phyloP scores from a whole-genome alignment of 2,888 invertebrate genomes.

The Limenitis camilla region DNA sequence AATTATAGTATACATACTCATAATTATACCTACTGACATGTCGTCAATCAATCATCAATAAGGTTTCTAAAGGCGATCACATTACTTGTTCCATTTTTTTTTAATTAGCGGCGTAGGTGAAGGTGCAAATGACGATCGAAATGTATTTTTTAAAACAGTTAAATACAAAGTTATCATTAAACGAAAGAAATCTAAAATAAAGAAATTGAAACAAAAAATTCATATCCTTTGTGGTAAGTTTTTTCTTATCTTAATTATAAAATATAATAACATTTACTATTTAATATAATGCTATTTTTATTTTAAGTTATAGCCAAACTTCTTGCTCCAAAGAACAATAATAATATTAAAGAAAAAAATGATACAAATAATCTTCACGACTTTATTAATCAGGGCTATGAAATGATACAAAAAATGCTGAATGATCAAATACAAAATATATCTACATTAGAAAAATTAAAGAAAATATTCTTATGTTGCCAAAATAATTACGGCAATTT shows the following conservation, averaged over 20 bases:
- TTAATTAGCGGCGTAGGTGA: background rate
- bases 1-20: too few relatives aligned
- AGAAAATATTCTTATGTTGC: conserved; percentile 34
- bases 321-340: too few relatives aligned
- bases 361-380: background rate
- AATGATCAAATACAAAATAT: background rate
- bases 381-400: background rate
- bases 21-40: too few relatives aligned
- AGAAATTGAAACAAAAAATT: conserved; percentile 37
- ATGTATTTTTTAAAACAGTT: conserved; percentile 18
- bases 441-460: background rate
- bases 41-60: too few relatives aligned
- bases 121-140: background rate
- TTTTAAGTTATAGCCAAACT: too few relatives aligned
- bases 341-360: too few relatives aligned
- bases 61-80: too few relatives aligned
- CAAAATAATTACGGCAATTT: conserved; percentile 42
- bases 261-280: too few relatives aligned
- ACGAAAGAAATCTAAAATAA: conserved; percentile 35
- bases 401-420: background rate
- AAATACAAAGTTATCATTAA: conserved; percentile 33
- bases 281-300: too few relatives aligned
- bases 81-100: too few relatives aligned
- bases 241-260: too few relatives aligned
- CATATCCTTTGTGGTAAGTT: conserved; percentile 46